Percentiles rank a stretch among this genome's conserved stretches.
phyloP scores from a whole-genome alignment of 2,113 vertebrate genomes.

The Furnarius figulus region DNA sequence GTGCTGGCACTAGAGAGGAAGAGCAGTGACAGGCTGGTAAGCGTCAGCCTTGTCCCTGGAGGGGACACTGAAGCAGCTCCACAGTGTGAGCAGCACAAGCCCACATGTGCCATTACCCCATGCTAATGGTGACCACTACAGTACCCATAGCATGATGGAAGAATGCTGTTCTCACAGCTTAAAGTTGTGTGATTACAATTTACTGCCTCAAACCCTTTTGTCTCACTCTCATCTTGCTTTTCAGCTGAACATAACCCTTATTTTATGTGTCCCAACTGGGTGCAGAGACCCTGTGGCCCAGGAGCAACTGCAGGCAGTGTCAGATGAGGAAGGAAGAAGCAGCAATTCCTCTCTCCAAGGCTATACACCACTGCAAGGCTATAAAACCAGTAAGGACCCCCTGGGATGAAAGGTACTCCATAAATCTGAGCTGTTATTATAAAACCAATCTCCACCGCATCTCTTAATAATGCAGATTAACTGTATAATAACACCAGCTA shows the following conservation, averaged over 20 bases:
- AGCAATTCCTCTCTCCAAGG: background rate
- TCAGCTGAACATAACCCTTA: background rate
- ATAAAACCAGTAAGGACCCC: background rate
- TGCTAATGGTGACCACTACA: background rate
- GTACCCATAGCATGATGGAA: accelerated
- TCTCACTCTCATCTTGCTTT: background rate
- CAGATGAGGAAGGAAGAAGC: background rate
- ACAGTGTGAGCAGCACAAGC: background rate
- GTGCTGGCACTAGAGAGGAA: background rate
- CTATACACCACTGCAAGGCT: background rate
- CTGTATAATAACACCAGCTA: background rate
- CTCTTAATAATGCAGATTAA: constrained; percentile 59
- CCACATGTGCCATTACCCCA: background rate
- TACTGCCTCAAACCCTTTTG: background rate
- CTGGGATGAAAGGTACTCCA: constrained; percentile 12
- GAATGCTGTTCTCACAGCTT: background rate
- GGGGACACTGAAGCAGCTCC: accelerated
- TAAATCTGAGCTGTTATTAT: constrained; percentile 46
- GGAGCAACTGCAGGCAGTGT: background rate
- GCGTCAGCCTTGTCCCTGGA: background rate
- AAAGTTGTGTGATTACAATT: accelerated
- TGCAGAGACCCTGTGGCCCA: background rate
- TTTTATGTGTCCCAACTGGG: background rate
- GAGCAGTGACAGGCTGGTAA: background rate
- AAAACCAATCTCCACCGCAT: constrained; percentile 9